Evolutionary conservation across 2,888 invertebrate genomes (phyloP), one percentile per base, ranked within the genome.

Genomic region (Sepiola atlantica): DNA sequence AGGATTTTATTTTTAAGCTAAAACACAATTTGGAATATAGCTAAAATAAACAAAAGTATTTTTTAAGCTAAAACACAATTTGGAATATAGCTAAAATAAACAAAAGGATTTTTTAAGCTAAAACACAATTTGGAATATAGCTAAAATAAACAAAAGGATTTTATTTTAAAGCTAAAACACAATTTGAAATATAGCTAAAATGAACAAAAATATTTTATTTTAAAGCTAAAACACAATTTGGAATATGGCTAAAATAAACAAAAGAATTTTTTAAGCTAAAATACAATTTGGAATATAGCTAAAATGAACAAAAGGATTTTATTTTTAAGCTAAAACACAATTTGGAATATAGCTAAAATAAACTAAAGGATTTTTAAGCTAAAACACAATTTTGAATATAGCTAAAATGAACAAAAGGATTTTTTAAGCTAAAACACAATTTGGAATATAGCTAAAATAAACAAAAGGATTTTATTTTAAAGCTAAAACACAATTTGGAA

Each of bases 231-330:
- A 97, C 97, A 94, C 97, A 96, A 96, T 97, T 97, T 32, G 97
- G 97, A 93, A 97, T 96, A 95, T 97, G 97, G 93, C 97, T 97
- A 95, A 18, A 96, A 77, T 28, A n/a, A 77, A 32, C 10, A 32
- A 77, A n/a, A n/a, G 21, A 24, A 24, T 24, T 21, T 61, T 45
- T 45, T n/a, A n/a, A n/a, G 8, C 45, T 45, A 45, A 45, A 45
- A 45, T n/a, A 94, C 97, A 96, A 96, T 97, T 97, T 32, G 97
- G 97, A 93, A 97, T 96, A 95, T 97, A 97, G 93, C 97, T 97
- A 95, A 18, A 96, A 77, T 28, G 32, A 77, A 32, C 10, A 32
- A 77, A n/a, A 77, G 10, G 8, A 61, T 61, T 10, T 61, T 45
- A n/a, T n/a, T n/a, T n/a, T 45, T 45, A 45, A n/a, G n/a, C 45